Base-by-base conservation (phyloP, 2,888 invertebrate species). In the Mayetiola destructor region DNA sequence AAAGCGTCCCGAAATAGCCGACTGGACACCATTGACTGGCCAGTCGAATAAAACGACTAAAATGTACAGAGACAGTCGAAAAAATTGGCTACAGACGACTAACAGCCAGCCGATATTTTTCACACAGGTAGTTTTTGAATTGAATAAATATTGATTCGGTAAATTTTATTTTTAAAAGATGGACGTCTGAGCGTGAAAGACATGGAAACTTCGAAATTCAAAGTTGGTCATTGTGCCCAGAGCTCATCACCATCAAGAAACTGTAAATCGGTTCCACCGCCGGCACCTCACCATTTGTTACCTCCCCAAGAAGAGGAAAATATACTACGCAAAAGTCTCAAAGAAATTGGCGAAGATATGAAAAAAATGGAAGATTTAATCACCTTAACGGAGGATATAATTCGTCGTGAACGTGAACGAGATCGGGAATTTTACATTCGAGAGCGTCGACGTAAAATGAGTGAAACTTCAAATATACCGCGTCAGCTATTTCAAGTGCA, bases 301-400 rank as follows among this genome's bases (percentile, higher is more conserved):
- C 56, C 36, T 9, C 53, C 56, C 14, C n/a, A 56, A 21, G 20
- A 56, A 23, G 37, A 37, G 12, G 53, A 58, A 30, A 32, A 10
- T 18, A 40, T 21, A 21, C 18, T 55, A 2, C 55, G 55, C 1
- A 36, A 32, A n/a, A 72, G 72, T 61, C 63, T 73, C 37, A 73
- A 73, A 57, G 73, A 73, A 62, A 72, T 73, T 35, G 68, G 70
- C 36, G 70, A 70, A 58, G 73, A 73, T 48, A 68, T 73, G 10
- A 67, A 68, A 56, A 72, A 71, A 62, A 71, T 73, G 23, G 73
- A 72, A 57, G 69, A 72, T 59, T 72, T 72, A 57, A 64, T 73
- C 3, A 70, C 68, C 9, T 69, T 70, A 21, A 70, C 70, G 0
- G 73, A 73, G 60, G 68, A 69, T 59, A 61, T 71, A 20, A 62